These are phyloP conservation scores for Hypsibius dujardini DNA, from an alignment of 1,140 invertebrate genomes.

Conservation along the genomic window DNA sequence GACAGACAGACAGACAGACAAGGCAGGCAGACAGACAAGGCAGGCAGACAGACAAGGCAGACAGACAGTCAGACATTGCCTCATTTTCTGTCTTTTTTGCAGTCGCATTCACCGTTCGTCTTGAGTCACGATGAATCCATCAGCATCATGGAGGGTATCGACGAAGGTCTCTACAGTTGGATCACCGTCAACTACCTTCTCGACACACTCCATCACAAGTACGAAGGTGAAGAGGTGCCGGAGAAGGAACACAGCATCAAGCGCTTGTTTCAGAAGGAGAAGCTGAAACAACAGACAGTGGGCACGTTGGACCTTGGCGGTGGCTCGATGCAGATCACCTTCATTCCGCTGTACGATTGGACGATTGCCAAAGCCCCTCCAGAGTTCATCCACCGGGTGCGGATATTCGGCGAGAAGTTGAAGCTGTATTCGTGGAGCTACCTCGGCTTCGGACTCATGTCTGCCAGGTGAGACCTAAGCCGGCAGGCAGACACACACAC, in stretches of 20 bases:
- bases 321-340: conserved; percentile 82
- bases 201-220: conserved; percentile 36
- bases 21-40: too few relatives aligned
- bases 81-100: conserved; percentile 37
- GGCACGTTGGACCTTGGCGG: conserved; percentile 81
- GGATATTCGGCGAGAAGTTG: conserved; percentile 47
- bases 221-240: conserved; percentile 20
- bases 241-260: conserved; percentile 19
- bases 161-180: conserved; percentile 67
- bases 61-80: conserved; percentile 19
- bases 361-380: conserved; percentile 39
- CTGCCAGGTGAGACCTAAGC: too few relatives aligned
- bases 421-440: conserved; percentile 57
- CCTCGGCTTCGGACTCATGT: conserved; percentile 68
- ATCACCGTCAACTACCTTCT: conserved; percentile 76
- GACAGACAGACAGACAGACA: too few relatives aligned
- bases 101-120: conserved; percentile 47
- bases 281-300: conserved; percentile 41
- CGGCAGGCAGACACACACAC: conserved; percentile 39
- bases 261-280: conserved; percentile 19
- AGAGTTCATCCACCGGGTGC: conserved; percentile 45
- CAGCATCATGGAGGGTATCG: conserved; percentile 74
- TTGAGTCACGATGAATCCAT: conserved; percentile 50
- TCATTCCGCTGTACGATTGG: conserved; percentile 40
- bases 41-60: too few relatives aligned